Percentiles rank a stretch among this genome's conserved stretches.
These are phyloP conservation scores for Murina feae DNA, from an alignment of 2,113 vertebrate genomes.

Conservation along the genomic window DNA sequence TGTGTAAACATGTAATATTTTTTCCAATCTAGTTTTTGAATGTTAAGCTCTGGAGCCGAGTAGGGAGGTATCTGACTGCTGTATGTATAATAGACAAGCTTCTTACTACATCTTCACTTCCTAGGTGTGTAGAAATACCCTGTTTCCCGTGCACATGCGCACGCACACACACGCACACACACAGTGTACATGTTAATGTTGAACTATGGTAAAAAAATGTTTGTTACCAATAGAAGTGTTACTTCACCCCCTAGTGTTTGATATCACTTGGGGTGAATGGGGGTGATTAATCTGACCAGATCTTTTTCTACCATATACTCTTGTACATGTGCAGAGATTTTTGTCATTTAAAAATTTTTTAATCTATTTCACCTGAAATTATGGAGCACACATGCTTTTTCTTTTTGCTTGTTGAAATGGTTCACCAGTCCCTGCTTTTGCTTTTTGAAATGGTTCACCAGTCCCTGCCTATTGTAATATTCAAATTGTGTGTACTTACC, in stretches of 20 bases:
- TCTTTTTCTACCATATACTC: background rate
- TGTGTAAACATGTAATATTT: background rate
- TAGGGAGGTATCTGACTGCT: background rate
- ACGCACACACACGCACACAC: background rate
- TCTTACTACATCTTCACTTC: background rate
- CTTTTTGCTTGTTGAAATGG: background rate
- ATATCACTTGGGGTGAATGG: background rate
- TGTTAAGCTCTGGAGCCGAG: background rate
- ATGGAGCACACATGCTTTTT: background rate
- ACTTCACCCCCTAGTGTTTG: background rate
- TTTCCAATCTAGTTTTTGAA: background rate
- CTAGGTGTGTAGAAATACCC: background rate
- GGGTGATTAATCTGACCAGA: background rate
- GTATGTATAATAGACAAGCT: background rate
- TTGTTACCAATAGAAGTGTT: background rate
- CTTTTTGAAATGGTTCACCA: background rate
- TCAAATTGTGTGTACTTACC: background rate
- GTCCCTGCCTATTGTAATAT: background rate
- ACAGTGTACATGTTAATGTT: background rate
- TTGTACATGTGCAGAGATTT: background rate
- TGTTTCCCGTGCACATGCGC: accelerated
- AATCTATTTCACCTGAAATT: background rate
- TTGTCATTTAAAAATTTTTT: background rate
- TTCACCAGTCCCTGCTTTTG: no score
- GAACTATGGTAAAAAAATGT: background rate